phyloP scores from a whole-genome alignment of 2,888 invertebrate genomes.

The Patella pellucida region DNA sequence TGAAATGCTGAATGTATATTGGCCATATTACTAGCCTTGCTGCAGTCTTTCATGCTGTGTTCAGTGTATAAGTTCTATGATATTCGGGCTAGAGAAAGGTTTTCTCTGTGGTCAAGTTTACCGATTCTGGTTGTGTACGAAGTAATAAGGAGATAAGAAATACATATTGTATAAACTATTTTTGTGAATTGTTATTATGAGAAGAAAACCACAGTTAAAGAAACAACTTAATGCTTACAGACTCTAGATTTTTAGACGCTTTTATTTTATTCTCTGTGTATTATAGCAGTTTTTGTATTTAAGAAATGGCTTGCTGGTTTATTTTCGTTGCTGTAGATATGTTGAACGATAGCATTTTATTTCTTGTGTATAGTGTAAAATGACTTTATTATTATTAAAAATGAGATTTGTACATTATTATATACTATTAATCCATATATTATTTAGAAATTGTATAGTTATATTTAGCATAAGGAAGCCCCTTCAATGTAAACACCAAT shows the following conservation, averaged over 20 bases:
- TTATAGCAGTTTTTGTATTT: not conserved
- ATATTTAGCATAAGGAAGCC: no score
- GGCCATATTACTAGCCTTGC: constrained; percentile 5
- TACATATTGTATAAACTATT: not conserved
- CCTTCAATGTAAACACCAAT: no score
- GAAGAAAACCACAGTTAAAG: not conserved
- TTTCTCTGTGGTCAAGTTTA: not conserved
- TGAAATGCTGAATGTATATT: not conserved
- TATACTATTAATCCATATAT: not conserved
- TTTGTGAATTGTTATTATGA: constrained; percentile 2
- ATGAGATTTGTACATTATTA: not conserved
- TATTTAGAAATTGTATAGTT: no score
- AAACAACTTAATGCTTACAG: not conserved
- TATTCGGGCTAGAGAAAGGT: not conserved
- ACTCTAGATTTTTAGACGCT: constrained; percentile 9
- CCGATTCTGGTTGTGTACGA: not conserved
- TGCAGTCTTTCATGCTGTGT: constrained; percentile 1
- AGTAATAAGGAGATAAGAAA: not conserved
- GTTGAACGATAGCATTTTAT: not conserved
- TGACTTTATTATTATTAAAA: not conserved
- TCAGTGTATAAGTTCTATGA: not conserved
- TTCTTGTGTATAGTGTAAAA: not conserved
- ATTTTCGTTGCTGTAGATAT: not conserved
- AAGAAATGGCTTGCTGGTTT: not conserved
- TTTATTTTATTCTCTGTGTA: not conserved